These are phyloP conservation scores for Escarpia spicata DNA, from an alignment of 2,888 invertebrate species.

Conservation along the genomic window DNA sequence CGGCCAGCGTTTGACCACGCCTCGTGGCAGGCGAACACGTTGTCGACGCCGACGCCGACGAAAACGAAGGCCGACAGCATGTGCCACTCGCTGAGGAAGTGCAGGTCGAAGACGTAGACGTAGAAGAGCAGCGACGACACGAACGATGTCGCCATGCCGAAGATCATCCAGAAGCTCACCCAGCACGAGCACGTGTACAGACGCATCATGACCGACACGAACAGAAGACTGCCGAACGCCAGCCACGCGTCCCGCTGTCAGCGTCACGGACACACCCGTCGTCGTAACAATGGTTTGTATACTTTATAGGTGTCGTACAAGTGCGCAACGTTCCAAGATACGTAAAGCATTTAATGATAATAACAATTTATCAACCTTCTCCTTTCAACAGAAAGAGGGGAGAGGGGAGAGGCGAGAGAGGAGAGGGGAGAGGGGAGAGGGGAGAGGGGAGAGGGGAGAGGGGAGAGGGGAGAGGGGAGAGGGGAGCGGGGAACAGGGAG, in stretches of 20 bases:
- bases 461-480: too few relatives aligned
- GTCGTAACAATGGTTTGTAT: too few relatives aligned
- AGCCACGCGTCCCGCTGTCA: background rate
- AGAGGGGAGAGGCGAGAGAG: too few relatives aligned
- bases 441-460: too few relatives aligned
- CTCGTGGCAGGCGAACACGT: slow-evolving; percentile 1
- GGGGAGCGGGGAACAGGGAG: too few relatives aligned
- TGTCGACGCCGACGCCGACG: background rate
- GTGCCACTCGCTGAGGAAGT: slow-evolving; percentile 3
- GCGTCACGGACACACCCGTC: background rate
- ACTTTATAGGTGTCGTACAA: too few relatives aligned
- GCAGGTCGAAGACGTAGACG: background rate
- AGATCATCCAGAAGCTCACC: background rate
- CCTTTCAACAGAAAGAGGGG: too few relatives aligned
- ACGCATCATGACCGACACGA: background rate
- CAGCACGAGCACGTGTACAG: slow-evolving; percentile 3
- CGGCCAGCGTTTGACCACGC: background rate
- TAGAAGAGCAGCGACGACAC: background rate
- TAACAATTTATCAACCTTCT: too few relatives aligned
- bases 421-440: too few relatives aligned
- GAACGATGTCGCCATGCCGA: background rate
- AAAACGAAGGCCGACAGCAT: background rate
- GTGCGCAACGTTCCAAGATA: too few relatives aligned
- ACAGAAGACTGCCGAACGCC: background rate
- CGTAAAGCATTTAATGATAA: too few relatives aligned